These are phyloP conservation scores for Cydia amplana DNA, from an alignment of 1,140 invertebrate species.

Conservation along the genomic window DNA sequence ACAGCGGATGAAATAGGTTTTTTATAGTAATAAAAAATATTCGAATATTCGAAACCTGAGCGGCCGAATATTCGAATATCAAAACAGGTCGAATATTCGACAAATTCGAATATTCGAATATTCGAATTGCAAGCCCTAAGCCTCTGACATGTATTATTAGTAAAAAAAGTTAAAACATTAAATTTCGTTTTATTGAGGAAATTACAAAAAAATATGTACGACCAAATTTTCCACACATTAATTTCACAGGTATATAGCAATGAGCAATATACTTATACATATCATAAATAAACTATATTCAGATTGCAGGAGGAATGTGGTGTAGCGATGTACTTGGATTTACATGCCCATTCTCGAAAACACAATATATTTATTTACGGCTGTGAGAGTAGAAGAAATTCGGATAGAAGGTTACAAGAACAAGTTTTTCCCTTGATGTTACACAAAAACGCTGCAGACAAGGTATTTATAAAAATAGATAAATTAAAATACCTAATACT, in stretches of 20 bases:
- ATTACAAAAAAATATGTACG: too few species aligned
- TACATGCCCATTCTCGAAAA: slow-evolving; percentile 96
- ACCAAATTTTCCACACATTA: too few species aligned
- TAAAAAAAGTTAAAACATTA: too few species aligned
- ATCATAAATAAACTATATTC: slow-evolving; percentile 34
- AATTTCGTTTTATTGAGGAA: too few species aligned
- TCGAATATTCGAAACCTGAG: too few species aligned
- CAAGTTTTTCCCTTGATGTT: slow-evolving; percentile 96
- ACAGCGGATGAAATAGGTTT: too few species aligned
- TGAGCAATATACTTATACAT: not conserved
- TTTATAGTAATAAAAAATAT: too few species aligned
- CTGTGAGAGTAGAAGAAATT: slow-evolving; percentile 91
- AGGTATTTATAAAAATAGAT: slow-evolving; percentile 80
- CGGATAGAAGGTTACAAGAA: slow-evolving; percentile 89
- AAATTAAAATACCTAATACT: not conserved
- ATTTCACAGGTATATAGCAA: not conserved
- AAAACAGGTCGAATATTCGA: too few species aligned
- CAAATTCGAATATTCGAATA: too few species aligned
- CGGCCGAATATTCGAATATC: too few species aligned
- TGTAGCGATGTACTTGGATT: slow-evolving; percentile 95
- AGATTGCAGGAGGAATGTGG: slow-evolving; percentile 95
- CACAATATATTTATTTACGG: slow-evolving; percentile 98
- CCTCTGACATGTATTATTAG: too few species aligned
- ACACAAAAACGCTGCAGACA: slow-evolving; percentile 94
- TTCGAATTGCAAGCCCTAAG: too few species aligned